Base-by-base conservation (phyloP, 2,113 vertebrate species). In the Cynopterus brachyotis region DNA sequence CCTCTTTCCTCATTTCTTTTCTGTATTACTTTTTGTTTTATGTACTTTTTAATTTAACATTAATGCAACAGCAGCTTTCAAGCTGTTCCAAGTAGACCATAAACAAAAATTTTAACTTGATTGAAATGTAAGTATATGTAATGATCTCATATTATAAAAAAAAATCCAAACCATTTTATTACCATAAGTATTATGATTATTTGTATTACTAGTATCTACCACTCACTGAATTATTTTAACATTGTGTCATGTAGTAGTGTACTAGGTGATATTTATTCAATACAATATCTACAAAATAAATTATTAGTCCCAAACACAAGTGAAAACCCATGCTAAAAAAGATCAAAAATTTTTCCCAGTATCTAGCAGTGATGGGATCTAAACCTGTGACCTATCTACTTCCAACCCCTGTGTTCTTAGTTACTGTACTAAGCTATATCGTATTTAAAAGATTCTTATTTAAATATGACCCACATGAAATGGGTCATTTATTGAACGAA, bases 391-490 rank as follows among this genome's bases (percentile, higher is more conserved):
- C 10, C 9, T 5, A 0, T 90, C 79, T 92, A 45, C 92, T 92
- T 91, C 57, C 53, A 90, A 95, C 89, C 8, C 20, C 64, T 59
- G 22, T 3, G 9, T 47, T 94, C 35, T 85, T 95, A 94, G 93
- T 96, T 72, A 93, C 30, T 28, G 3, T 7, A 86, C 66, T 79
- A 57, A 60, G 20, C 19, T 89, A 67, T 19, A 75, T 57, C 96
- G 87, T 87, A 95, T 79, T 89, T 50, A 76, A 92, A 86, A 82
- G 11, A 70, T 37, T 82, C 53, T 91, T 92, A 60, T 80, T 96
- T 93, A 94, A 94, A 78, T 78, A 70, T 76, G 57, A 72, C 84
- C 88, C 59, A 92, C 79, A 89, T 67, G 62, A 92, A 94, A 89
- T 79, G 19, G 76, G 47, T 76, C 47, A 94, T 79, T 78, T 91